Base-by-base conservation (phyloP, 2,797 vertebrate genomes). In the Buphagus erythrorhynchus region DNA sequence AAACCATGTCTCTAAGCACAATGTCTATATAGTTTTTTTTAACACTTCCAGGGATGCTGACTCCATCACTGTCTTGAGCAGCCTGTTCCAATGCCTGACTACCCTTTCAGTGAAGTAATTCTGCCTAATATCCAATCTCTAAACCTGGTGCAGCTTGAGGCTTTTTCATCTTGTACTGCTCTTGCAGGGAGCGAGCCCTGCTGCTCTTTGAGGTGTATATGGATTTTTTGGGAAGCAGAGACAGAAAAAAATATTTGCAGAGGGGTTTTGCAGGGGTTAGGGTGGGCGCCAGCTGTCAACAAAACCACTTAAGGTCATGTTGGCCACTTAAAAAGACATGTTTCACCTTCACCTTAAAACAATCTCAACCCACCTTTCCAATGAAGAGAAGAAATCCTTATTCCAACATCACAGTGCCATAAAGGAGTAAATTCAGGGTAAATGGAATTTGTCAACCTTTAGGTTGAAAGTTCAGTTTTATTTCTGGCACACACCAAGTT, bases 391-490 rank as follows among this genome's bases (percentile, higher is more conserved):
- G 14, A 94, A 93, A 90, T 54, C 8, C n/a, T 48, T 81, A 88
- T 62, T 75, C 62, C 40, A 84, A 40, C 4, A 29, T 78, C 62
- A 58, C 4, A 36, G 18, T 54, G 19, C 16, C 33, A 46, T 45
- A 61, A 52, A 83, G 6, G 24, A 83, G 10, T 46, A 72, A 92
- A 73, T 43, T 35, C 13, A 62, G 40, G 4, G 3, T 75, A 84
- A 81, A 6, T 62, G 28, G 58, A 78, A 73, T 66, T 94, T 84
- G 24, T 88, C 71, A 91, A 3, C 20, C 9, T 93, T 38, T 59
- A 59, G 21, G n/a, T 48, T 93, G 79, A 96, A 93, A 93, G 86
- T 65, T 96, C 73, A 31, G 7, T 89, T 94, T 33, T 72, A 13
- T 85, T 77, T 75, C 73, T 92, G 76, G 45, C 52, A 77, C 46